Evolutionary conservation across 1,140 invertebrate genomes (phyloP), one percentile per base, ranked within the genome.

Genomic region (Nymphalis io): DNA sequence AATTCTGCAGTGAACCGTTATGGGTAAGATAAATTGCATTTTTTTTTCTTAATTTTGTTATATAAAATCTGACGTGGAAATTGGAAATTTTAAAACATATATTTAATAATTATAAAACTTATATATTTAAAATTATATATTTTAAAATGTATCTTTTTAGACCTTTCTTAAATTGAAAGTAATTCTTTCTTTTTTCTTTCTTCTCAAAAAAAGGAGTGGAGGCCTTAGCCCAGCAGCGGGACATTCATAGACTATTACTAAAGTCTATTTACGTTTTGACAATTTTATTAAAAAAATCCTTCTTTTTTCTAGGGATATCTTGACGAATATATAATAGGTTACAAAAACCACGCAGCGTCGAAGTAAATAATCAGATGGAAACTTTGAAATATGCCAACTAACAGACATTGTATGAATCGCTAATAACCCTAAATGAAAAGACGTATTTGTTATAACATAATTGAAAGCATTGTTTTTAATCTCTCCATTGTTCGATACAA

Each of bases 1-100:
- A 69, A 63, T 58, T 15, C 18, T 69, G 67, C 18, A 38, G n/a
- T 21, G 21, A 63, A 39, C 42, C 67, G 16, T 44, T 46, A 11
- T n/a, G 46, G 18, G 67, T 69, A 63, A 69, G 60, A 38, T 21
- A 67, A 16, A 20, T 38, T 8, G 15, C 0, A 46, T n/a, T n/a
- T 46, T n/a, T 11, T 59, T 42, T 33, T 21, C 4, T 27, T 13
- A 33, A 57, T 23, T 13, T n/a, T 20, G 12, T 18, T 3, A 53
- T 20, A 21, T 10, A 5, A 20, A 20, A 53, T 2, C 2, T 20
- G 2, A 6, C 20, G 2, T 20, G 20, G 0, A 53, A 53, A 18
- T 12, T 1, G 6, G 11, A 3, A 16, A 18, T 0, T 20, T 53
- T n/a, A n/a, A n/a, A n/a, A n/a, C n/a, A n/a, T n/a, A n/a, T n/a